Conservation (phyloP, 2,113 vertebrate genomes). For the Craseonycteris thonglongyai region DNA sequence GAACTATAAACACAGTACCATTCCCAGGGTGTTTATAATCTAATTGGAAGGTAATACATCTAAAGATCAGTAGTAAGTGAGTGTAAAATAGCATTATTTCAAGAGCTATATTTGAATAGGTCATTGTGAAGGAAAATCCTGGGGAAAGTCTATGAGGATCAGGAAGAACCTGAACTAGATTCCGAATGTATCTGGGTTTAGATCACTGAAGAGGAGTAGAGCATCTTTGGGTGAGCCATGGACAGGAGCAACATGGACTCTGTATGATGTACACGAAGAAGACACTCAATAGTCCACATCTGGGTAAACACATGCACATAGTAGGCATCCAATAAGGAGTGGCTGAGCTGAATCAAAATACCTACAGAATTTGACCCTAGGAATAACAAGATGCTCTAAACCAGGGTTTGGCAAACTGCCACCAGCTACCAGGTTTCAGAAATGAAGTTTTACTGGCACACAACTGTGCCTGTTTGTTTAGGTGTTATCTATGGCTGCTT, state of each 20-base stretch:
- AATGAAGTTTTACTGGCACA: not conserved
- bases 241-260: not conserved
- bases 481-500: not conserved
- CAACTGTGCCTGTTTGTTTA: not conserved
- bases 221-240: no score
- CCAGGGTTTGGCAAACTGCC: not conserved
- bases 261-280: not conserved
- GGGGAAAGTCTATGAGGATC: not conserved
- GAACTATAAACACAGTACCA: not conserved
- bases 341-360: not conserved
- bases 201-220: not conserved
- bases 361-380: not conserved
- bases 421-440: not conserved
- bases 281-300: not conserved
- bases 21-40: not conserved
- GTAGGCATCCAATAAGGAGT: not conserved
- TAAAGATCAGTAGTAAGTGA: not conserved
- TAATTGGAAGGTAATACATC: not conserved
- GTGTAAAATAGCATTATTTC: not conserved
- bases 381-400: not conserved
- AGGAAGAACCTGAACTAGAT: not conserved
- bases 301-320: not conserved
- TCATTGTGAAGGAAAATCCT: not conserved
- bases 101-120: not conserved
- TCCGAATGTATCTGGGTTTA: not conserved